Evolutionary conservation across 2,888 invertebrate genomes (phyloP).

Genomic region (Leptothorax acervorum): DNA sequence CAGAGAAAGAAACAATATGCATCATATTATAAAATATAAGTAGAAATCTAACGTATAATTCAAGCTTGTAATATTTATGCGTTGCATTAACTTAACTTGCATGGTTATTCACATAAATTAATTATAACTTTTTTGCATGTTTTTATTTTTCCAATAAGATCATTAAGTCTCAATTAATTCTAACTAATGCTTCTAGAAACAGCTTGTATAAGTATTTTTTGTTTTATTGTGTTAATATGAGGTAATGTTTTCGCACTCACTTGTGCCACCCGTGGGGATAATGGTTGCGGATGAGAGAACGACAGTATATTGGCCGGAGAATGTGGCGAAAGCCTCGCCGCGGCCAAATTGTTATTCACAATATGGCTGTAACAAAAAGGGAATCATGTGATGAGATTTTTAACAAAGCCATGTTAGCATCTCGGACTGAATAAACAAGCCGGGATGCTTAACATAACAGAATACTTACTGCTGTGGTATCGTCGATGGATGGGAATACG

Average conservation of each 20-base stretch:
- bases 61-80: neutral
- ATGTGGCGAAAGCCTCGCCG: conserved; percentile 87
- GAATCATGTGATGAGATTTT: neutral
- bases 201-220: neutral
- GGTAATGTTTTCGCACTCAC: conserved; percentile 77
- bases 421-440: neutral
- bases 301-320: conserved; percentile 85
- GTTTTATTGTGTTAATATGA: neutral
- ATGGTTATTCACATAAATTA: conserved; percentile 11
- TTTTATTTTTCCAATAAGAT: neutral
- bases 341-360: conserved; percentile 85
- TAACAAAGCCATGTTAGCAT: neutral
- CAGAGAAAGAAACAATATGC: neutral
- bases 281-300: conserved; percentile 86
- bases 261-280: conserved; percentile 87
- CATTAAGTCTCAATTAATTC: neutral
- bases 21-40: neutral
- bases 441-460: neutral
- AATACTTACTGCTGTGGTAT: conserved; percentile 83
- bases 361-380: conserved; percentile 75
- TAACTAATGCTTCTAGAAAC: neutral
- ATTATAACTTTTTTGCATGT: neutral
- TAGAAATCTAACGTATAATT: neutral
- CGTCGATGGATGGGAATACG: conserved; percentile 84
- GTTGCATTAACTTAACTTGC: neutral